These are phyloP conservation scores for Nixonia krombeini DNA, from an alignment of 1,140 invertebrate genomes.

Conservation along the genomic window DNA sequence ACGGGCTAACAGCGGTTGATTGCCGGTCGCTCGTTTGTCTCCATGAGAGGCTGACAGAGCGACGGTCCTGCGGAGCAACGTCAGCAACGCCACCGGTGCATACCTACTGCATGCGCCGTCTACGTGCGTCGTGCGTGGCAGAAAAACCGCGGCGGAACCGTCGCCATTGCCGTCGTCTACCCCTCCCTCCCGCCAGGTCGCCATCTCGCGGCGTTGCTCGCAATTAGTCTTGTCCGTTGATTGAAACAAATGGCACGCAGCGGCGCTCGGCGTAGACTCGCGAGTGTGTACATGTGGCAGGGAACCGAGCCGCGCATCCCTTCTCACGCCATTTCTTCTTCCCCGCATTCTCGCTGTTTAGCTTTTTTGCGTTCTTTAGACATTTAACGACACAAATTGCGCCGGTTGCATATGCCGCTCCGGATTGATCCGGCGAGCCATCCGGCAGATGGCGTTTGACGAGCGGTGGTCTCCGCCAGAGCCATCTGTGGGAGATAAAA, in stretches of 20 bases:
- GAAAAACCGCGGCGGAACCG: constrained; percentile 13
- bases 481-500: no score
- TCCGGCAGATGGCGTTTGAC: no score
- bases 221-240: constrained; percentile 66
- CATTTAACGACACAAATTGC: no score
- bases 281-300: constrained; percentile 9
- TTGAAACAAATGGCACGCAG: constrained; percentile 64
- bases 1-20: constrained; percentile 70
- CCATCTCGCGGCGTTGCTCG: constrained; percentile 51
- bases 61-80: constrained; percentile 64
- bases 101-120: constrained; percentile 22
- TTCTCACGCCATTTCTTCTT: no score
- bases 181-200: constrained; percentile 9
- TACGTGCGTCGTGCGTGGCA: constrained; percentile 2
- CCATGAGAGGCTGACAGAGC: constrained; percentile 68
- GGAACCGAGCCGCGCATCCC: constrained; percentile 48
- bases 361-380: constrained; percentile 3
- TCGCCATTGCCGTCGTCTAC: constrained; percentile 1
- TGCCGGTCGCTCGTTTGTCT: constrained; percentile 72
- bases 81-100: constrained; percentile 58
- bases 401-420: no score
- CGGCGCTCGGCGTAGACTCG: constrained; percentile 6
- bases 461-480: no score
- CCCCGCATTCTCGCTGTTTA: no score
- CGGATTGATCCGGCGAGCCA: no score